phyloP scores from a whole-genome alignment of 2,797 vertebrate genomes.

The Phalanger gymnotis region DNA sequence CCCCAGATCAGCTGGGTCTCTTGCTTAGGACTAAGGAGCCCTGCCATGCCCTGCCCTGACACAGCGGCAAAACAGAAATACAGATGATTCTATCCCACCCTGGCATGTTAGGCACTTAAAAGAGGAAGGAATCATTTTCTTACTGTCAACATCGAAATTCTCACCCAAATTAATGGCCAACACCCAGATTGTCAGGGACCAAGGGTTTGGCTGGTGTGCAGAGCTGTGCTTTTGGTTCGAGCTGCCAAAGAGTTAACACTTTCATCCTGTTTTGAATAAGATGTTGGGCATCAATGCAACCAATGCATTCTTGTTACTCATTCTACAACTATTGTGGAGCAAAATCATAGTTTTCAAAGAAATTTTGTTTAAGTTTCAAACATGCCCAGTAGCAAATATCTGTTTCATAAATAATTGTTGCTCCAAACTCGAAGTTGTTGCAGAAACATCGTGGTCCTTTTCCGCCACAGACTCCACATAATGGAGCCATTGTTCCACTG shows the following conservation, averaged over 20 bases:
- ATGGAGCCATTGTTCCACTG: not conserved
- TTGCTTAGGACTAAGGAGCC: not conserved
- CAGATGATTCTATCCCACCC: not conserved
- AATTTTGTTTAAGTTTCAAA: conserved; percentile 67
- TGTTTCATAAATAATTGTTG: conserved; percentile 66
- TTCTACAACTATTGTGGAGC: conserved; percentile 61
- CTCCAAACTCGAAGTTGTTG: conserved; percentile 52
- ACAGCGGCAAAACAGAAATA: not conserved
- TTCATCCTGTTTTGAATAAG: conserved; percentile 71
- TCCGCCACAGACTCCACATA: not conserved
- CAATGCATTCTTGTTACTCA: conserved; percentile 67
- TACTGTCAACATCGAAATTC: not conserved
- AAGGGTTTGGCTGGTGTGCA: conserved; percentile 21
- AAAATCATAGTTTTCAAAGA: conserved; percentile 65
- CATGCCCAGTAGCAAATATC: conserved; percentile 53
- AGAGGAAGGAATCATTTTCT: not conserved
- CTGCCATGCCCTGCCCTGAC: not conserved
- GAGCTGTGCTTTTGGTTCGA: not conserved
- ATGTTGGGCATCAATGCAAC: conserved; percentile 48
- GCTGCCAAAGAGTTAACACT: conserved; percentile 45
- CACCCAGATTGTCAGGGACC: not conserved
- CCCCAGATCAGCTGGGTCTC: not conserved
- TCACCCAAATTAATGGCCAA: not conserved
- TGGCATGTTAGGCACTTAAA: not conserved
- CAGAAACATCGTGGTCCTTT: not conserved